Evolutionary conservation across 2,888 invertebrate species (phyloP), one percentile per base, ranked within the genome.

Genomic region (Macrophya annulata): DNA sequence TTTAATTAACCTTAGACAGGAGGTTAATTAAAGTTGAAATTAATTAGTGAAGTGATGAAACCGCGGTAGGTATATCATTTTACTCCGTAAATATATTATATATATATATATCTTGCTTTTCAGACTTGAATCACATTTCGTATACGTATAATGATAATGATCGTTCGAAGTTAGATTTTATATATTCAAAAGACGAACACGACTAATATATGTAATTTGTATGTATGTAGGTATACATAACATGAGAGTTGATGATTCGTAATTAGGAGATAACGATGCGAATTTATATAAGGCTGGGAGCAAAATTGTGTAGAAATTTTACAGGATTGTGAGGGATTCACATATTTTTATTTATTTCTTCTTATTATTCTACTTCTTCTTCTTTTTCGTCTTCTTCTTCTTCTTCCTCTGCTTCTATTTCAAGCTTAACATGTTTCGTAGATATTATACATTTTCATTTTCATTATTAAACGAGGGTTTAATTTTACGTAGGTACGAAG

Each of bases 21-120:
- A 77, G 31, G 77, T 55, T 77, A 77, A 77, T 77, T 77, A 55
- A 77, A 77, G 51, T 77, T 77, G 31, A 51, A 55, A 77, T 77
- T 77, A 77, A 77, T 77, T 77, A 77, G 77, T 21, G 62, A 62
- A 62, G 62, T 62, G 62, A 62, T 55, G 25, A 25, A 10, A 62
- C 21, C 10, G 21, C 62, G 10, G 25, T n/a, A n/a, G 21, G 62
- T 62, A 4, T 62, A 12, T 62, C 25, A 31, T 25, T 62, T 55
- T 55, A 17, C 17, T 55, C 6, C n/a, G 55, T 1, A n/a, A 55
- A 55, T 55, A 55, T n/a, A n/a, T n/a, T n/a, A n/a, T n/a, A n/a
- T n/a, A n/a, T n/a, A n/a, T n/a, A n/a, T 55, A 55, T n/a, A 31
- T 31, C 31, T 31, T n/a, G n/a, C 55, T 55, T n/a, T n/a, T 55